phyloP scores from a whole-genome alignment of 2,888 invertebrate species.

The Lycophotia porphyrea region DNA sequence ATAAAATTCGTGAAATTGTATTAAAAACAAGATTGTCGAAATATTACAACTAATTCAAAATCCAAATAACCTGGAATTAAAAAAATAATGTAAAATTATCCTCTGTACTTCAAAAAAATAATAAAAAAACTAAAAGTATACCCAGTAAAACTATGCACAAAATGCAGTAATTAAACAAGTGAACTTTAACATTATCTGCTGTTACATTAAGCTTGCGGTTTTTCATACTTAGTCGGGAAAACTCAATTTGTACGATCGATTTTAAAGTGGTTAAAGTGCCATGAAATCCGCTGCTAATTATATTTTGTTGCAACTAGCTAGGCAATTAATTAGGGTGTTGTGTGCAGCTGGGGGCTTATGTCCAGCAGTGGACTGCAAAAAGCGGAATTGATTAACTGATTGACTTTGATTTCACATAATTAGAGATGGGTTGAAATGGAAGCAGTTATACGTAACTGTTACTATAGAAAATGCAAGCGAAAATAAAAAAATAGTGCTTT shows the following conservation, averaged over 20 bases:
- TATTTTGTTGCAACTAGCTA: slow-evolving; percentile 8
- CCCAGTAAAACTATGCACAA: not conserved
- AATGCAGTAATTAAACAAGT: slow-evolving; percentile 1
- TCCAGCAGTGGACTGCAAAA: no score
- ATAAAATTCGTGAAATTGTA: not conserved
- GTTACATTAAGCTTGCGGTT: slow-evolving; percentile 28
- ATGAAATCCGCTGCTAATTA: slow-evolving; percentile 20
- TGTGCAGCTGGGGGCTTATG: not conserved
- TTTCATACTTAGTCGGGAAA: slow-evolving; percentile 14
- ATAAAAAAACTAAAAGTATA: slow-evolving; percentile 1
- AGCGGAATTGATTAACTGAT: no score
- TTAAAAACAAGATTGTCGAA: not conserved
- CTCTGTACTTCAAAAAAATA: not conserved
- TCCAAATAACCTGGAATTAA: not conserved
- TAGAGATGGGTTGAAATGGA: no score
- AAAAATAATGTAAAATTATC: not conserved
- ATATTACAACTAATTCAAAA: not conserved
- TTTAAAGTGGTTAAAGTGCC: slow-evolving; percentile 15
- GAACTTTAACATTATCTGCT: slow-evolving; percentile 3
- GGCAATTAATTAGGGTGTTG: not conserved
- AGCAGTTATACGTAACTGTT: no score
- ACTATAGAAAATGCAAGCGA: no score
- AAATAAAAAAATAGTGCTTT: no score
- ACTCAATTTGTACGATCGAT: slow-evolving; percentile 21
- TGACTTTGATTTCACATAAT: no score